Conservation (phyloP, 2,113 vertebrate species). For the Pristiophorus japonicus region DNA sequence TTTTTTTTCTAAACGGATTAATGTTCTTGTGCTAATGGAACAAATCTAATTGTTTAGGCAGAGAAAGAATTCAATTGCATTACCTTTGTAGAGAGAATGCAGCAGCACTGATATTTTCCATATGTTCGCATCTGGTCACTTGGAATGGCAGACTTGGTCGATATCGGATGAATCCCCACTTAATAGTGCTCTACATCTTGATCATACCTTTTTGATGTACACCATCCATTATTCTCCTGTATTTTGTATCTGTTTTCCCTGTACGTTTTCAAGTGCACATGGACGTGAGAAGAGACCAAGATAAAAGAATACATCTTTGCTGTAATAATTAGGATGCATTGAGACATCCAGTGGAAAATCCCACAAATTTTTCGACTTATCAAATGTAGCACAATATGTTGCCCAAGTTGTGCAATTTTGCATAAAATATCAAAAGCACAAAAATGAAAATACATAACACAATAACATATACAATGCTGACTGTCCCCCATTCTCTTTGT, state of each 20-base stretch:
- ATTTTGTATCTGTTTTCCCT: background rate
- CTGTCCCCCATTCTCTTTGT: background rate
- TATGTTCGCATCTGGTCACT: background rate
- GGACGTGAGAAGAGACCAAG: background rate
- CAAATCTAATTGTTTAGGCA: background rate
- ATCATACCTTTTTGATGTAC: background rate
- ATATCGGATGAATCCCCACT: background rate
- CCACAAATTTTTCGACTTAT: background rate
- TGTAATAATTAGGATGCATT: background rate
- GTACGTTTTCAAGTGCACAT: background rate
- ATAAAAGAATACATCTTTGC: background rate
- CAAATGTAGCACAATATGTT: background rate
- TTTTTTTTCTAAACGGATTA: background rate
- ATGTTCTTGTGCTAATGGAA: conserved; percentile 9
- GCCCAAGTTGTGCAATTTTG: background rate
- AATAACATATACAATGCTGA: too few relatives aligned
- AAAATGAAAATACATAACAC: background rate
- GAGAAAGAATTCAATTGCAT: background rate
- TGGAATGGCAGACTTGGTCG: background rate
- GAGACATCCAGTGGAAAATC: background rate
- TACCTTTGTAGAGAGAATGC: background rate
- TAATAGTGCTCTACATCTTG: background rate
- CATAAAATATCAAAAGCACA: background rate
- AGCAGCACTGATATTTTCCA: background rate
- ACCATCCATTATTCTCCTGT: background rate